Percentiles rank a stretch among this genome's conserved stretches.
Evolutionary conservation across 2,113 vertebrate genomes (phyloP).

Genomic region (Murina feae): DNA sequence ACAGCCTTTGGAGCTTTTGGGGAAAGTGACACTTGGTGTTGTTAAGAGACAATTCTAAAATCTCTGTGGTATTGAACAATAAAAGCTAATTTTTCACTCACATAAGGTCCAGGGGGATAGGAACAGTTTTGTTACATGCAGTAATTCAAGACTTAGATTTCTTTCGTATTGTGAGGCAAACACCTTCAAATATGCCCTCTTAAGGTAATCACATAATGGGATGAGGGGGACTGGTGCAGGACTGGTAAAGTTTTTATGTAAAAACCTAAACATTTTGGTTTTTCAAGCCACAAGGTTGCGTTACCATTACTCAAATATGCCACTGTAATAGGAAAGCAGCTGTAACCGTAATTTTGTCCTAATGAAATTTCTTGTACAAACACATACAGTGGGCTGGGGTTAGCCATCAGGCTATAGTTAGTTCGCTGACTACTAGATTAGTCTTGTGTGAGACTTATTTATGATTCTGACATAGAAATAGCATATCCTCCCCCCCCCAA

Average conservation of each 20-base stretch:
- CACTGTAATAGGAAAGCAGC: background rate
- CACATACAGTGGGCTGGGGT: background rate
- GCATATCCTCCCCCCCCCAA: background rate
- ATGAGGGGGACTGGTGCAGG: background rate
- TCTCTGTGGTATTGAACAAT: background rate
- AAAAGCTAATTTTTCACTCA: background rate
- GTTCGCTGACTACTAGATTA: background rate
- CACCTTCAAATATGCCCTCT: background rate
- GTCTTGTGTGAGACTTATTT: background rate
- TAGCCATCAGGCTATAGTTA: background rate
- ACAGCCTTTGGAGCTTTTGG: background rate
- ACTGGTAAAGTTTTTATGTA: background rate
- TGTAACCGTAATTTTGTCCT: background rate
- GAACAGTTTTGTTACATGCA: background rate
- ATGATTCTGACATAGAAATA: background rate
- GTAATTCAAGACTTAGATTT: background rate
- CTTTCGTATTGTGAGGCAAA: background rate
- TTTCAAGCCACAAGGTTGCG: background rate
- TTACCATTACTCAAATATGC: background rate
- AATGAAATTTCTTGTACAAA: constrained; percentile 1
- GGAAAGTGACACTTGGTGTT: background rate
- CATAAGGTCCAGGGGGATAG: background rate
- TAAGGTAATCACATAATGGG: background rate
- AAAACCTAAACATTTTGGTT: background rate
- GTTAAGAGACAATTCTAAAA: background rate